phyloP scores from a whole-genome alignment of 2,113 vertebrate species.

The Prietella phreatophila region DNA sequence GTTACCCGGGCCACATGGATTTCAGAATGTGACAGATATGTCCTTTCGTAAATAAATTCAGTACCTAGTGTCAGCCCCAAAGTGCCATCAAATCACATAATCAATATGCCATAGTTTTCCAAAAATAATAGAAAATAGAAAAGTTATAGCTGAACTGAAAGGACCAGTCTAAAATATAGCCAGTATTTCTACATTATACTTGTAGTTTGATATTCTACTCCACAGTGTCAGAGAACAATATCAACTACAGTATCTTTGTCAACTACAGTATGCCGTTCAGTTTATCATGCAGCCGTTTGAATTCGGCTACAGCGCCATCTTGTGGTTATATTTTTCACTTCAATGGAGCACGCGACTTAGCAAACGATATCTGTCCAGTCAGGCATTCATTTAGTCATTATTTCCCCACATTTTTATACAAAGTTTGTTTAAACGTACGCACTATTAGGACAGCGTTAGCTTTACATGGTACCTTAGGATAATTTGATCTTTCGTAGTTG shows the following conservation, averaged over 20 bases:
- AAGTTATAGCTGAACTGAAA: background rate
- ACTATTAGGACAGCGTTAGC: background rate
- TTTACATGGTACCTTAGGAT: background rate
- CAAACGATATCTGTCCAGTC: background rate
- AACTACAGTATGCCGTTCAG: background rate
- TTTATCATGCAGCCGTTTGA: slow-evolving; percentile 35
- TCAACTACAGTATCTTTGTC: background rate
- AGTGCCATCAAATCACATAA: background rate
- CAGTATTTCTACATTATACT: background rate
- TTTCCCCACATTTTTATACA: background rate
- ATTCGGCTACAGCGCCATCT: slow-evolving; percentile 56
- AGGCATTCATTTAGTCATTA: background rate
- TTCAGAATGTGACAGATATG: slow-evolving; percentile 55
- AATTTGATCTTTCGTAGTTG: background rate
- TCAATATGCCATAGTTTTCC: background rate
- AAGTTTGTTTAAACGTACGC: background rate
- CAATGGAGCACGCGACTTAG: background rate
- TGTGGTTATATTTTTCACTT: slow-evolving; percentile 13
- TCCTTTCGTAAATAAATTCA: background rate
- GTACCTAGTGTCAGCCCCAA: background rate
- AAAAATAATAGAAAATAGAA: background rate
- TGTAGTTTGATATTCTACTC: background rate
- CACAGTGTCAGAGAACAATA: background rate
- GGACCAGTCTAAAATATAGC: no score
- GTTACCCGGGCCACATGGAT: slow-evolving; percentile 62